A percentile compares a stretch with the other conserved stretches of the same genome.
These are phyloP conservation scores for Scrobipalpa atriplicella DNA, from an alignment of 2,888 invertebrate species.

Conservation along the genomic window DNA sequence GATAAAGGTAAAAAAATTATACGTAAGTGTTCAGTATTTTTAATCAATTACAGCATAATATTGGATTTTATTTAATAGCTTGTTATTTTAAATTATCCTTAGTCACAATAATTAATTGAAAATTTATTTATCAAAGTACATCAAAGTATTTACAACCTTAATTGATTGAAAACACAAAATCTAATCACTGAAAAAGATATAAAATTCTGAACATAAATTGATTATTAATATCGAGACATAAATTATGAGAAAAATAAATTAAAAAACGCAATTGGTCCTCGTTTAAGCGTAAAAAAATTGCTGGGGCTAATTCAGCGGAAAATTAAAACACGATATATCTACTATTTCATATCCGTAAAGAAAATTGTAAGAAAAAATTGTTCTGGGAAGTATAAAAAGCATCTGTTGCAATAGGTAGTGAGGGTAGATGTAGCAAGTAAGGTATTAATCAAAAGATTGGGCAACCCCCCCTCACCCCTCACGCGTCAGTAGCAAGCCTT, in stretches of 20 bases:
- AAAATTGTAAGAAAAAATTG: slow-evolving; percentile 58
- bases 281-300: slow-evolving; percentile 43
- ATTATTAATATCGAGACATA: slow-evolving; percentile 20
- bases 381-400: slow-evolving; percentile 70
- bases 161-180: slow-evolving; percentile 7
- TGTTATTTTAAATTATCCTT: slow-evolving; percentile 2
- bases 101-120: neutral
- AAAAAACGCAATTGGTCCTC: slow-evolving; percentile 11
- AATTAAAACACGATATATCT: slow-evolving; percentile 68
- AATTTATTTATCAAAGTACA: neutral
- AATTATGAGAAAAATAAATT: slow-evolving; percentile 22
- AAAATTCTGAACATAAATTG: slow-evolving; percentile 22
- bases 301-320: slow-evolving; percentile 67
- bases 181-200: slow-evolving; percentile 14
- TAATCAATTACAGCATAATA: neutral
- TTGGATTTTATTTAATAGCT: neutral
- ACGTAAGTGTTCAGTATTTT: neutral
- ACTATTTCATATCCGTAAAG: slow-evolving; percentile 49
- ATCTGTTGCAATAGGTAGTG: slow-evolving; percentile 65
- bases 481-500: slow-evolving; percentile 79
- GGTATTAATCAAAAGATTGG: slow-evolving; percentile 65
- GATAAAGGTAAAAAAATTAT: too few relatives aligned
- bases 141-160: too few relatives aligned
- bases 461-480: slow-evolving; percentile 57
- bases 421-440: slow-evolving; percentile 65